A percentile compares a stretch with the other conserved stretches of the same genome.
phyloP scores from a whole-genome alignment of 2,888 invertebrate genomes.

The Diarsia rubi region DNA sequence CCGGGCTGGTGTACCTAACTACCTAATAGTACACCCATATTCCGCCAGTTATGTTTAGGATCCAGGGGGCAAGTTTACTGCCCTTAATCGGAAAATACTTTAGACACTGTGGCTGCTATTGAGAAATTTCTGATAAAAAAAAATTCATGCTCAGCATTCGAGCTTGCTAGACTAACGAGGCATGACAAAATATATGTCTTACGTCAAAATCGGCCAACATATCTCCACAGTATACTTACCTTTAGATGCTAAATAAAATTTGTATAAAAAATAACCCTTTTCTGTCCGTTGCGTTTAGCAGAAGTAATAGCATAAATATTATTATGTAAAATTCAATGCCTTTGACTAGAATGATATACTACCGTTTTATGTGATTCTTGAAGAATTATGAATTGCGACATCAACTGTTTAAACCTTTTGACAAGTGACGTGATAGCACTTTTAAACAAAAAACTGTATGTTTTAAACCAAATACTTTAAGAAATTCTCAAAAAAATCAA shows the following conservation, averaged over 20 bases:
- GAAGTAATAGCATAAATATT: constrained; percentile 4
- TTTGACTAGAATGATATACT: constrained; percentile 28
- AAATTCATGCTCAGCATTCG: not conserved
- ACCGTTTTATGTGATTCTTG: not conserved
- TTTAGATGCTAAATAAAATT: constrained; percentile 16
- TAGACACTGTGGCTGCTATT: not conserved
- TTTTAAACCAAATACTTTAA: not conserved
- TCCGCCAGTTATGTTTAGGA: not conserved
- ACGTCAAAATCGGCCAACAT: not conserved
- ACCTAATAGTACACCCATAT: not conserved
- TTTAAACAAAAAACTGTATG: not conserved
- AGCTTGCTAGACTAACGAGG: not conserved
- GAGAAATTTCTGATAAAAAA: not conserved
- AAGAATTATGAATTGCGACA: not conserved
- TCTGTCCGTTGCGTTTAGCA: not conserved
- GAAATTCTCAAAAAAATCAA: not conserved
- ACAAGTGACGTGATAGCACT: not conserved
- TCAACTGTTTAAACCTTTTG: not conserved
- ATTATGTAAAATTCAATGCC: not conserved
- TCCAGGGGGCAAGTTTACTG: not conserved
- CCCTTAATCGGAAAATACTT: not conserved
- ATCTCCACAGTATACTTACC: constrained; percentile 22
- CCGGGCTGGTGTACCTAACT: no score
- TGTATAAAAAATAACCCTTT: constrained; percentile 43
- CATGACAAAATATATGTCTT: not conserved